A percentile compares a stretch with the other conserved stretches of the same genome.
These are phyloP conservation scores for Diabrotica undecimpunctata DNA, from an alignment of 1,140 invertebrate genomes.

Conservation along the genomic window DNA sequence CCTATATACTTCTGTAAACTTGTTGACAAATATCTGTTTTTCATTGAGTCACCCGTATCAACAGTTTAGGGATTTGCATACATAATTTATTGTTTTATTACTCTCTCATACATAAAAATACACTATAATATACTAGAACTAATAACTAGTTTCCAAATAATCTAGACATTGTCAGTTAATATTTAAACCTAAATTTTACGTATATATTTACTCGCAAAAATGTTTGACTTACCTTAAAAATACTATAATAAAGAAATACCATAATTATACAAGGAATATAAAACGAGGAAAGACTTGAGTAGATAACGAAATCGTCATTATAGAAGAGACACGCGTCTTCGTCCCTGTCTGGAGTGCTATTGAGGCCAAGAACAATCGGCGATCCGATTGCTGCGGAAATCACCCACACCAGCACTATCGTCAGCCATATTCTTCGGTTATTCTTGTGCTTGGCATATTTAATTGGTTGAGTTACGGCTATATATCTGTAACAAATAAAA, in stretches of 20 bases:
- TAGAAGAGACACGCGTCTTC: slow-evolving; percentile 90
- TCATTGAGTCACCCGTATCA: no score
- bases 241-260: slow-evolving; percentile 97
- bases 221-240: slow-evolving; percentile 78
- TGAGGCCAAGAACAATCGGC: slow-evolving; percentile 93
- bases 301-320: slow-evolving; percentile 97
- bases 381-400: slow-evolving; percentile 95
- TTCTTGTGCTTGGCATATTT: slow-evolving; percentile 99
- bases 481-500: slow-evolving; percentile 73
- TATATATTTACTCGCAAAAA: not conserved
- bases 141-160: no score
- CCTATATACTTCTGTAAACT: no score
- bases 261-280: slow-evolving; percentile 99
- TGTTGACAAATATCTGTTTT: no score
- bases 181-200: no score
- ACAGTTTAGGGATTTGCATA: no score
- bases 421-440: slow-evolving; percentile 89
- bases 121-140: no score
- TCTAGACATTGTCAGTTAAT: no score
- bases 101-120: no score
- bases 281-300: slow-evolving; percentile 96
- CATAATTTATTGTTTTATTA: no score
- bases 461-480: slow-evolving; percentile 97
- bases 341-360: slow-evolving; percentile 78
- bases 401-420: slow-evolving; percentile 94